These are phyloP conservation scores for Aleiodes sp. DNA, from an alignment of 1,140 invertebrate genomes.

Conservation along the genomic window DNA sequence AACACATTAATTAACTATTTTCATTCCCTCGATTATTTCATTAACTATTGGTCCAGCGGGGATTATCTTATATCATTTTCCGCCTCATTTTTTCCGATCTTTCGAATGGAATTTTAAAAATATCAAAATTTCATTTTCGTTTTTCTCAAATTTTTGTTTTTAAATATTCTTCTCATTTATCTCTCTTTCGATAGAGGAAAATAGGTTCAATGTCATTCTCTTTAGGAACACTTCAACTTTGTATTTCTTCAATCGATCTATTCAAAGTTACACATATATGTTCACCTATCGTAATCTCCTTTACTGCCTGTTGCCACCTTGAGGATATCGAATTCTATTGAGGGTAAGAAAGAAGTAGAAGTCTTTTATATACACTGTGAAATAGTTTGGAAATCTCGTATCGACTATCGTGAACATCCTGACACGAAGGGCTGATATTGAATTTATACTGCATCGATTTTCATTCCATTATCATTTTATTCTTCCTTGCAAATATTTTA, in stretches of 20 bases:
- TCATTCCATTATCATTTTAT: not conserved
- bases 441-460: not conserved
- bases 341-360: not conserved
- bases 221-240: too few relatives aligned
- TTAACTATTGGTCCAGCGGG: too few relatives aligned
- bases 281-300: not conserved
- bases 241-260: too few relatives aligned
- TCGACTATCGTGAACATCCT: not conserved
- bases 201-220: too few relatives aligned
- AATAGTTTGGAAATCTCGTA: not conserved
- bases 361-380: not conserved
- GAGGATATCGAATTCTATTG: not conserved
- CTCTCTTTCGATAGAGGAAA: too few relatives aligned
- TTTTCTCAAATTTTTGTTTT: not conserved
- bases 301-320: not conserved
- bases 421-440: not conserved
- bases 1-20: too few relatives aligned
- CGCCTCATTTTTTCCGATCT: not conserved
- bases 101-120: not conserved
- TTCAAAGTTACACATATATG: too few relatives aligned
- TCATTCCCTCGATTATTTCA: too few relatives aligned
- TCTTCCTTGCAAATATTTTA: too few relatives aligned
- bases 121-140: too few relatives aligned
- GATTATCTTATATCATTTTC: too few relatives aligned
- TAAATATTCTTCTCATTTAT: not conserved